Conservation (phyloP, 2,797 vertebrate species). For the Apogon hyalosoma region DNA sequence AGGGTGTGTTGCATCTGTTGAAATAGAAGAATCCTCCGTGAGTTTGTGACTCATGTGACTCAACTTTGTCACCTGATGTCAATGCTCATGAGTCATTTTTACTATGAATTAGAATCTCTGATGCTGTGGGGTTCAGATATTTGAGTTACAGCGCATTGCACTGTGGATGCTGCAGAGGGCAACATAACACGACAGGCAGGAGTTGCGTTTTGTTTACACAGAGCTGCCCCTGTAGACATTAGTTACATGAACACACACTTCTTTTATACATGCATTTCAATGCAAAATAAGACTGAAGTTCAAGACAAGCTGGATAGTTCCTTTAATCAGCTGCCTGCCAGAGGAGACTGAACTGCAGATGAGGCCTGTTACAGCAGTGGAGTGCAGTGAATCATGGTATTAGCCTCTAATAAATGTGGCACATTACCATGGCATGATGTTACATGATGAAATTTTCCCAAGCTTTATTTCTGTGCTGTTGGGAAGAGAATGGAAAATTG, state of each 20-base stretch:
- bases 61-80: slow-evolving; percentile 5
- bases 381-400: neutral
- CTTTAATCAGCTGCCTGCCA: neutral
- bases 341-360: neutral
- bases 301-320: neutral
- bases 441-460: slow-evolving; percentile 36
- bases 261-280: neutral
- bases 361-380: neutral
- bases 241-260: no score
- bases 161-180: slow-evolving; percentile 3
- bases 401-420: slow-evolving; percentile 11
- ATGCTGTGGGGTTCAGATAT: neutral
- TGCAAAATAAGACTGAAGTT: no score
- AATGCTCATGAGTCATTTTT: neutral
- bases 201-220: neutral
- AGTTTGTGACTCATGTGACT: neutral
- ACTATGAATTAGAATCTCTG: neutral
- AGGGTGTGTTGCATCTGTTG: neutral
- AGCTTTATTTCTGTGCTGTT: slow-evolving; percentile 18
- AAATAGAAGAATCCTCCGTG: neutral
- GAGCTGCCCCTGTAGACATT: no score
- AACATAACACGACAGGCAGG: neutral
- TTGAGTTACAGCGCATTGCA: neutral
- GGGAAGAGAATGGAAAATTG: slow-evolving; percentile 49
- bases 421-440: neutral